Base-by-base conservation (phyloP, 2,797 vertebrate genomes). In the Helostoma temminkii region DNA sequence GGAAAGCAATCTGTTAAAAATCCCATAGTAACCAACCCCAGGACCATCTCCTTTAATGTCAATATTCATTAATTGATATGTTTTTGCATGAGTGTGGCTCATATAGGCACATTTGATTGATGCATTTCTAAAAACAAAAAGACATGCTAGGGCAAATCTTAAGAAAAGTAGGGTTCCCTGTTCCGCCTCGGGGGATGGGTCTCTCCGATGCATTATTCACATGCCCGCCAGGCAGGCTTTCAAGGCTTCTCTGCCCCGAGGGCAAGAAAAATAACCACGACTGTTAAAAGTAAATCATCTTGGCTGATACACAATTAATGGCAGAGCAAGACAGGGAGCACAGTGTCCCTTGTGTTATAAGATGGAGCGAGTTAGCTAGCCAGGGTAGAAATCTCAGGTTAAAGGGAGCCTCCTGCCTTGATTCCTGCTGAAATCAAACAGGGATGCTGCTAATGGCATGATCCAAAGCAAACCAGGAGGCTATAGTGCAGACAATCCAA, bases 151-250 rank as follows among this genome's bases (percentile, higher is more conserved):
- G 94, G 95, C 95, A 93, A 96, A 95, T 96, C 96, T 96, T 95
- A 96, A 95, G 95, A 95, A 91, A 96, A 96, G 95, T 94, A 94
- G 95, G 93, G 94, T 95, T 96, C 93, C n/a, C 94, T 95, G 95
- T 94, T 94, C 94, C 91, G 93, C 96, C 96, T 95, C 93, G 74
- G 93, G 95, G 95, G 96, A 96, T 96, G 96, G 95, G 95, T 95
- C 96, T 95, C 96, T 97, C 94, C 96, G 96, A 97, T 98, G 95
- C 96, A 98, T 98, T 97, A 98, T 98, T 98, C 96, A 98, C 95
- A 96, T 94, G 95, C 96, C 97, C 96, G 96, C 92, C 93, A 95
- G 97, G 95, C 95, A 97, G 94, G 96, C 97, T 97, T 97, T 97
- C 97, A 97, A 97, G 96, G 96, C 96, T 96, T 94, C 96, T 96